Percentiles rank a stretch among this genome's conserved stretches.
Conservation (phyloP, 2,888 invertebrate species). For the Gerosis bhagava region DNA sequence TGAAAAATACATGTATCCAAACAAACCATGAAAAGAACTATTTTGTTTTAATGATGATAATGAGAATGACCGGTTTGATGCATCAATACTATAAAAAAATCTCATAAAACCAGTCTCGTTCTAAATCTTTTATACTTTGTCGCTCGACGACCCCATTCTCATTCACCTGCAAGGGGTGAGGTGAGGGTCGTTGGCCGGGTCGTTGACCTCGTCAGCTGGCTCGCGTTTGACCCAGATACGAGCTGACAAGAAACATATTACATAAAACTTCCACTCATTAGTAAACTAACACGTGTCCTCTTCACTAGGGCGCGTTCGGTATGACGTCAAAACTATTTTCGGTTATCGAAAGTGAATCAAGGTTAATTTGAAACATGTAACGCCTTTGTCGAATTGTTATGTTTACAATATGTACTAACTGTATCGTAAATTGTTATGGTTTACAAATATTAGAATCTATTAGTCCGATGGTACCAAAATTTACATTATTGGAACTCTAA, state of each 20-base stretch:
- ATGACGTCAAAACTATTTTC: conserved; percentile 14
- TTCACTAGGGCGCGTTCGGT: background rate
- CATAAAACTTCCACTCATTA: conserved; percentile 23
- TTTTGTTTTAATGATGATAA: too few relatives aligned
- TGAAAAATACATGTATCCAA: too few relatives aligned
- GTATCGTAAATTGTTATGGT: too few relatives aligned
- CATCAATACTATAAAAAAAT: too few relatives aligned
- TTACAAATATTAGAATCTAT: too few relatives aligned
- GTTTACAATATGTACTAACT: too few relatives aligned
- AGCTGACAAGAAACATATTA: conserved; percentile 18
- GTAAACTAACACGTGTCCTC: conserved; percentile 15
- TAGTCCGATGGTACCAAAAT: too few relatives aligned
- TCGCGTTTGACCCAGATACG: conserved; percentile 21
- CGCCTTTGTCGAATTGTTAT: background rate
- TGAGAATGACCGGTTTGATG: too few relatives aligned
- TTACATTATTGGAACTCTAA: too few relatives aligned
- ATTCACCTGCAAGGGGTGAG: conserved; percentile 25
- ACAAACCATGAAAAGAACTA: too few relatives aligned
- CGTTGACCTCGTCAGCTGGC: conserved; percentile 39
- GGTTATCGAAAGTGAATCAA: conserved; percentile 20
- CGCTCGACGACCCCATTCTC: conserved; percentile 15
- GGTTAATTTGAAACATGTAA: background rate
- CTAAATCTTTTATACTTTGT: conserved; percentile 8
- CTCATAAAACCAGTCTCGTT: conserved; percentile 1
- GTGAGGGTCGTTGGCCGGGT: conserved; percentile 35